Evolutionary conservation across 2,113 vertebrate species (phyloP).

Genomic region (Spheniscus mendiculus): DNA sequence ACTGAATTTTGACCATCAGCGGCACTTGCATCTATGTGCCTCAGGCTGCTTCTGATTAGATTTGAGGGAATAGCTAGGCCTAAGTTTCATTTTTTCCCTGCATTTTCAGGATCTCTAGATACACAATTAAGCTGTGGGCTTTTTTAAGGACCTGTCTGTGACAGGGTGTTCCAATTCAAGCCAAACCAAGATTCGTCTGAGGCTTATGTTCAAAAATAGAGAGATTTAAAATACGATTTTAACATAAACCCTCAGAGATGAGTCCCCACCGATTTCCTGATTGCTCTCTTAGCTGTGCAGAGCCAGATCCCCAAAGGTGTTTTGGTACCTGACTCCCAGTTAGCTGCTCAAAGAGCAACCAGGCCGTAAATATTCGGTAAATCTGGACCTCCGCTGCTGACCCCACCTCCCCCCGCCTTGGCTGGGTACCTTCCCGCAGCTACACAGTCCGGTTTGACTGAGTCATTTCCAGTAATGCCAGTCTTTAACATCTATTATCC

Average conservation of each 20-base stretch:
- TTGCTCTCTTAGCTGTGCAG: neutral
- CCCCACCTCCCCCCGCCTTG: neutral
- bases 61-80: neutral
- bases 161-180: neutral
- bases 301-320: neutral
- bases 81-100: neutral
- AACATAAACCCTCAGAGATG: neutral
- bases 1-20: neutral
- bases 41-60: conserved; percentile 11
- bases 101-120: neutral
- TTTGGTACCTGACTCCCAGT: neutral
- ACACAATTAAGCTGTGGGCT: neutral
- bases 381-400: neutral
- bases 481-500: neutral
- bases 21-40: neutral
- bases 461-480: neutral
- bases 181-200: neutral
- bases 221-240: neutral
- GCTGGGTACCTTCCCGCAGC: neutral
- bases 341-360: neutral
- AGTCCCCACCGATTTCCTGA: neutral
- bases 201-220: neutral
- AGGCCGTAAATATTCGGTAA: neutral
- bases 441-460: neutral
- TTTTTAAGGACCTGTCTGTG: neutral